Percentiles rank a stretch among this genome's conserved stretches.
phyloP scores from a whole-genome alignment of 2,797 vertebrate species.

The Amblyopsis hoosieri region DNA sequence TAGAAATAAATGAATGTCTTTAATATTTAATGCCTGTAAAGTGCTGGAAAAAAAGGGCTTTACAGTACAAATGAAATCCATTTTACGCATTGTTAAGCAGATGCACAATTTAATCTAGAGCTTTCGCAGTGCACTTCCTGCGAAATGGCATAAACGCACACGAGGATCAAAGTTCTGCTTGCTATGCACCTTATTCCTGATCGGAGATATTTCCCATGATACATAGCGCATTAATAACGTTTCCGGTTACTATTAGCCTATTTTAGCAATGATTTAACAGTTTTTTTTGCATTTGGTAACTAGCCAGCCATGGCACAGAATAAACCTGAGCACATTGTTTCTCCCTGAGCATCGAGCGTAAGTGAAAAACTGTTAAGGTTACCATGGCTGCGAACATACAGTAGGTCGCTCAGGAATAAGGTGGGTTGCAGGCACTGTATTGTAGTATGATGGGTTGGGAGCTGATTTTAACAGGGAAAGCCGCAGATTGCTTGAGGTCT shows the following conservation, averaged over 20 bases:
- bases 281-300: no score
- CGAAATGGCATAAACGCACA: background rate
- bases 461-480: constrained; percentile 7
- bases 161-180: background rate
- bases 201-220: no score
- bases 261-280: no score
- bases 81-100: constrained; percentile 6
- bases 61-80: constrained; percentile 14
- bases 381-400: no score
- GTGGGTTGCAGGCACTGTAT: background rate
- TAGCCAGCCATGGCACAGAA: no score
- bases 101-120: constrained; percentile 1
- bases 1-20: constrained; percentile 10
- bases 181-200: background rate
- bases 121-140: background rate
- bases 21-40: background rate
- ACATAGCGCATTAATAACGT: no score
- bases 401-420: no score
- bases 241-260: no score
- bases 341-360: no score
- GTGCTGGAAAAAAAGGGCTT: background rate
- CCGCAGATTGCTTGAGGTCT: constrained; percentile 23
- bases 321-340: no score
- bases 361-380: no score
- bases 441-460: background rate